These are phyloP conservation scores for Coenobita brevimanus DNA, from an alignment of 1,140 invertebrate species.

Conservation along the genomic window DNA sequence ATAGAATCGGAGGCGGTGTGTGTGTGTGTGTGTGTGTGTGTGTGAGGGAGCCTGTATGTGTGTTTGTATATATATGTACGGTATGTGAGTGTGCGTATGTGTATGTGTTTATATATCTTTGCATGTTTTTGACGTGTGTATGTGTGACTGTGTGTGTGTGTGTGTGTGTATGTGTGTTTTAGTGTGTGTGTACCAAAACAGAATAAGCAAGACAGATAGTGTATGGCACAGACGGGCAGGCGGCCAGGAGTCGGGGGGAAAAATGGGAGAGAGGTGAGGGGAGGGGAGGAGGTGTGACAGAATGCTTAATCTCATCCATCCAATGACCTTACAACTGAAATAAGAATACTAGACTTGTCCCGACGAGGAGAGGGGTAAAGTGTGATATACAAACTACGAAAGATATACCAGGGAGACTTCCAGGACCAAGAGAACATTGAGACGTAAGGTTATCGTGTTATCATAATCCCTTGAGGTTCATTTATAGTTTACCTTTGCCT, in stretches of 20 bases:
- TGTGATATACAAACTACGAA: too few relatives aligned
- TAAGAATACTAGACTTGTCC: too few relatives aligned
- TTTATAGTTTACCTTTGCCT: too few relatives aligned
- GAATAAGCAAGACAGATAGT: too few relatives aligned
- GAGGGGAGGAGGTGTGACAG: neutral
- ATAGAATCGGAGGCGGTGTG: too few relatives aligned
- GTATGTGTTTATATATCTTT: neutral
- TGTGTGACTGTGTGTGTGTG: neutral
- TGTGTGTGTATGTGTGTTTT: neutral
- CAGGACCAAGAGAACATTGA: too few relatives aligned
- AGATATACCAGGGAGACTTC: too few relatives aligned
- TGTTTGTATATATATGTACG: slow-evolving; percentile 11
- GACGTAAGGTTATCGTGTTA: too few relatives aligned
- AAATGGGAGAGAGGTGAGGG: neutral
- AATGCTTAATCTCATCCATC: too few relatives aligned
- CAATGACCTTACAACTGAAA: too few relatives aligned
- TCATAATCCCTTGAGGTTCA: too few relatives aligned
- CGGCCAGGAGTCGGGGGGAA: neutral
- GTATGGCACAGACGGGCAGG: neutral
- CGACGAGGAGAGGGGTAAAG: too few relatives aligned
- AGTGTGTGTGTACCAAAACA: neutral
- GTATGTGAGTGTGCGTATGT: slow-evolving; percentile 35
- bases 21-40: neutral
- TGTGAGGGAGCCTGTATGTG: neutral
- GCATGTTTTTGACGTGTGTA: neutral